Conservation (phyloP, 2,113 vertebrate species). For the Vireo altiloquus region DNA sequence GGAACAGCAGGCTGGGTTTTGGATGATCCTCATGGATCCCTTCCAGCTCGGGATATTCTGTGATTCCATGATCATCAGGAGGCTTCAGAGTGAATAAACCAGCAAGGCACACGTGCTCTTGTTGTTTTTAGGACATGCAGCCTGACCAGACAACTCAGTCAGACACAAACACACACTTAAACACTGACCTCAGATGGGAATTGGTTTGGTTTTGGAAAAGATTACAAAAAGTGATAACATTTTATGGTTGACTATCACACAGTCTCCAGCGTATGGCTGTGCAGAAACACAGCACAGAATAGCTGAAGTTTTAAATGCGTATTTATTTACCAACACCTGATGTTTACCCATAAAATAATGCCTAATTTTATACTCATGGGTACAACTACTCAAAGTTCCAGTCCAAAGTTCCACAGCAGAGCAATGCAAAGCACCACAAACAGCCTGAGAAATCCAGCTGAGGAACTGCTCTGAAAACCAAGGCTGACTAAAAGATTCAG, state of each 20-base stretch:
- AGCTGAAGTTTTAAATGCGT: neutral
- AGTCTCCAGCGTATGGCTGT: neutral
- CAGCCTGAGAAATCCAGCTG: neutral
- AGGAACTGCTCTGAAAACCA: neutral
- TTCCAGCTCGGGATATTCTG: neutral
- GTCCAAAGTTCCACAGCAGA: neutral
- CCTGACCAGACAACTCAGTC: neutral
- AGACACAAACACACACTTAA: neutral
- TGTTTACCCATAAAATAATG: neutral
- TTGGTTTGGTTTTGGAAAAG: neutral
- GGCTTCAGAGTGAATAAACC: neutral
- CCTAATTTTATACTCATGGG: neutral
- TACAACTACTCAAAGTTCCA: neutral
- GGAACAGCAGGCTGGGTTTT: rapidly evolving
- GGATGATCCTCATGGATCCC: neutral
- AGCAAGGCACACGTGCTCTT: neutral
- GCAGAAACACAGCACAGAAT: neutral
- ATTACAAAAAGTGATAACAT: neutral
- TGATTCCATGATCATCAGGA: neutral
- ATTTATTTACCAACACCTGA: neutral
- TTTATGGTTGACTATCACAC: neutral
- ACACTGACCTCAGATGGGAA: neutral
- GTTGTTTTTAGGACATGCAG: neutral
- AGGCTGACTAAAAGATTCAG: neutral
- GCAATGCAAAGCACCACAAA: neutral